Conservation (phyloP, 2,888 invertebrate genomes). For the Euspilapteryx auroguttella region DNA sequence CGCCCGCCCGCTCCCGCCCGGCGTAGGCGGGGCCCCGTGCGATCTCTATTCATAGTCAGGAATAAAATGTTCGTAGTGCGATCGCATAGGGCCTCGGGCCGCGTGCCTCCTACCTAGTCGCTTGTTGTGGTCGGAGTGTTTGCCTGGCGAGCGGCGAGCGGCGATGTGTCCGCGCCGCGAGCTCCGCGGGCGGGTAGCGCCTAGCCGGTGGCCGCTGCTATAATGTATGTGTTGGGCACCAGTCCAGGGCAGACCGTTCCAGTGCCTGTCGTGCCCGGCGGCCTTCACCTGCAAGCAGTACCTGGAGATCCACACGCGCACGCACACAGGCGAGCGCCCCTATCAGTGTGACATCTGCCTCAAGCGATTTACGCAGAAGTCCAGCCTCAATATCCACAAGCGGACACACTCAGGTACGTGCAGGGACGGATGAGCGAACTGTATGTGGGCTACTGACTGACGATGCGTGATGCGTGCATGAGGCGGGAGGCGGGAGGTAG, state of each 20-base stretch:
- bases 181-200: constrained; percentile 47
- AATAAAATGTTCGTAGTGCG: too few relatives aligned
- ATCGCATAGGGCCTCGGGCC: neutral
- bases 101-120: neutral
- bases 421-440: constrained; percentile 17
- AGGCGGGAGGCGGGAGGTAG: constrained; percentile 6
- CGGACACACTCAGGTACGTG: constrained; percentile 71
- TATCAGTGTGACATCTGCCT: constrained; percentile 75
- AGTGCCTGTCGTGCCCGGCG: constrained; percentile 63
- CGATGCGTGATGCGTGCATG: constrained; percentile 6
- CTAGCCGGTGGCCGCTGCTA: constrained; percentile 44
- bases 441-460: constrained; percentile 22
- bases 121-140: neutral
- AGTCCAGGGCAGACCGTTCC: constrained; percentile 63
- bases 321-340: constrained; percentile 61
- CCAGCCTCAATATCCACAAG: constrained; percentile 80
- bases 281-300: constrained; percentile 64
- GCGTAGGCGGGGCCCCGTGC: too few relatives aligned
- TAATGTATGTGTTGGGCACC: constrained; percentile 58
- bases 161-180: constrained; percentile 52
- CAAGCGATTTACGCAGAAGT: constrained; percentile 82
- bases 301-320: constrained; percentile 65
- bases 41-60: too few relatives aligned
- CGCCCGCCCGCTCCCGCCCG: constrained; percentile 30
- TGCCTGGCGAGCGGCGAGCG: constrained; percentile 31